Conservation (phyloP, 1,140 invertebrate genomes). For the Tetragnatha versicolor region DNA sequence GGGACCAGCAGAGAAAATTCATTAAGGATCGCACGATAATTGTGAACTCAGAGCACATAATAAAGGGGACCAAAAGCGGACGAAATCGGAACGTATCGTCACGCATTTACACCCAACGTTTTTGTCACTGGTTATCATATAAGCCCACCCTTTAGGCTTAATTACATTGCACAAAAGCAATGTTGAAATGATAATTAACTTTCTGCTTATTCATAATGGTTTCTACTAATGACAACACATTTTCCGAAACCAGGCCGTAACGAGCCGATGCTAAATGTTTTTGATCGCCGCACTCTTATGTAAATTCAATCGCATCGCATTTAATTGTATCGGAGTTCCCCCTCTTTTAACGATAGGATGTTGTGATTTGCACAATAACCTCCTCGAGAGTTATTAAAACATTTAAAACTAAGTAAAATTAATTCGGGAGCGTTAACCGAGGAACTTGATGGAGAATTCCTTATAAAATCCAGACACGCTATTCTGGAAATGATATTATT, state of each 20-base stretch:
- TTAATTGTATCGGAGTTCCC: conserved; percentile 29
- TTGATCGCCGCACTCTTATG: conserved; percentile 26
- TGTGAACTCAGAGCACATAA: conserved; percentile 8
- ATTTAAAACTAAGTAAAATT: too few relatives aligned
- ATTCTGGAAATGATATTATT: too few relatives aligned
- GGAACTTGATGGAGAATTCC: too few relatives aligned
- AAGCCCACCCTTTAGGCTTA: conserved; percentile 1
- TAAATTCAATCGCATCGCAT: conserved; percentile 30
- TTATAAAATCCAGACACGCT: too few relatives aligned
- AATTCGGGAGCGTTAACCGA: too few relatives aligned
- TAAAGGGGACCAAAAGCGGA: not conserved
- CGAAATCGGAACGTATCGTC: conserved; percentile 30
- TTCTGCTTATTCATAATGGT: conserved; percentile 44
- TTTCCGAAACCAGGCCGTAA: conserved; percentile 21
- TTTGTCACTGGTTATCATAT: not conserved
- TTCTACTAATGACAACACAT: conserved; percentile 46
- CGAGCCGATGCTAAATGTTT: conserved; percentile 51
- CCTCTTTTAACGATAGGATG: conserved; percentile 15
- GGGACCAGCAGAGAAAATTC: not conserved
- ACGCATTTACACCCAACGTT: conserved; percentile 42
- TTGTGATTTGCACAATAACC: conserved; percentile 34
- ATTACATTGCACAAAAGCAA: conserved; percentile 47
- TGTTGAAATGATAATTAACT: conserved; percentile 48
- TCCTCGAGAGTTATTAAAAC: not conserved
- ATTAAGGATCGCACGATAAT: conserved; percentile 6